These are phyloP conservation scores for Biston betularia DNA, from an alignment of 2,888 invertebrate species.

Conservation along the genomic window DNA sequence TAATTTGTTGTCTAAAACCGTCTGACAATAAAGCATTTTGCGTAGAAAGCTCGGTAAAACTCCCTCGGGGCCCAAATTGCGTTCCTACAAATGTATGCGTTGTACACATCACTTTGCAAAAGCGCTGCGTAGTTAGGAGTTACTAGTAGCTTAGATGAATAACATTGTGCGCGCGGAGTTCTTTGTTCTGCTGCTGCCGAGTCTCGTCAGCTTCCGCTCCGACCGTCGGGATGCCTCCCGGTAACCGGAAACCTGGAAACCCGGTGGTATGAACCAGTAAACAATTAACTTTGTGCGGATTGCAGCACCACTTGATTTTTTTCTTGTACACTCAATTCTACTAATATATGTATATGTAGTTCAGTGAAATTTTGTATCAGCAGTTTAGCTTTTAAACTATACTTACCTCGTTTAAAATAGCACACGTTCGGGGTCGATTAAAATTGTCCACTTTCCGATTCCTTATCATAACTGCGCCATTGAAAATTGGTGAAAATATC, in stretches of 20 bases:
- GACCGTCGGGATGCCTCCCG: conserved; percentile 42
- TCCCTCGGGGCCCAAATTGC: conserved; percentile 18
- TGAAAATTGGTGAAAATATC: conserved; percentile 4
- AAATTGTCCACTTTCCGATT: conserved; percentile 21
- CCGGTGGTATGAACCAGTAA: conserved; percentile 36
- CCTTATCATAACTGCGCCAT: conserved; percentile 10
- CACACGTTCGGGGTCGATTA: not conserved
- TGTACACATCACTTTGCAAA: conserved; percentile 32
- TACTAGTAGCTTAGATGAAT: conserved; percentile 39
- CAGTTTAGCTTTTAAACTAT: not conserved
- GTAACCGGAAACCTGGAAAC: conserved; percentile 38
- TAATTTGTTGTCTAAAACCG: conserved; percentile 7
- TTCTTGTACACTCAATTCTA: conserved; percentile 3
- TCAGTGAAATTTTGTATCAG: not conserved
- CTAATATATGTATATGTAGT: conserved; percentile 28
- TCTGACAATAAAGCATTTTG: conserved; percentile 16
- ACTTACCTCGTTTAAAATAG: conserved; percentile 11
- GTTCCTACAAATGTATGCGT: conserved; percentile 30
- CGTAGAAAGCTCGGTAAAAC: conserved; percentile 14
- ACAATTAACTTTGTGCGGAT: conserved; percentile 21
- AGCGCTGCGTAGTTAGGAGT: conserved; percentile 32
- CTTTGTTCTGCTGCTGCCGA: conserved; percentile 56
- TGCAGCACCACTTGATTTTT: conserved; percentile 15
- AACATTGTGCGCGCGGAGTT: conserved; percentile 39
- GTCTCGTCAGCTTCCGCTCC: conserved; percentile 51